phyloP scores from a whole-genome alignment of 2,888 invertebrate genomes.

The Pammene fasciana region DNA sequence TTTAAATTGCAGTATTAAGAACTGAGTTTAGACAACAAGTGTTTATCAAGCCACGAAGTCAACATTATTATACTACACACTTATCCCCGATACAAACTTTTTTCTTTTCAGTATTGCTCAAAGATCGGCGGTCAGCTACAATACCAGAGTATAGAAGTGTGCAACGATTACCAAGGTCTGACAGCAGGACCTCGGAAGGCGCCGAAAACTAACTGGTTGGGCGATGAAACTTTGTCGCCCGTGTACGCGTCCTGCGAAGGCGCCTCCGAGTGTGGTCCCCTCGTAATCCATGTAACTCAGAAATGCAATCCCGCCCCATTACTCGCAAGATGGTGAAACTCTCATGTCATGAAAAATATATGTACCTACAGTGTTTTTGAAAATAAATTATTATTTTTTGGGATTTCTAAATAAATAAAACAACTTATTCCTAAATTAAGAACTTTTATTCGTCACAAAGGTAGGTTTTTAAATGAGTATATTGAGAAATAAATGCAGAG shows the following conservation, averaged over 20 bases:
- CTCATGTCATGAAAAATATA: too few species aligned
- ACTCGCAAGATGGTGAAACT: background rate
- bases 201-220: background rate
- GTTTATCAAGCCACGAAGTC: too few species aligned
- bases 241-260: slow-evolving; percentile 9
- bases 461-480: too few species aligned
- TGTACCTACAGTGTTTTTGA: too few species aligned
- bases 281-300: background rate
- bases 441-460: too few species aligned
- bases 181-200: background rate
- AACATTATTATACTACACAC: too few species aligned
- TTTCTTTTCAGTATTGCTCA: background rate
- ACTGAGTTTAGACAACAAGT: too few species aligned
- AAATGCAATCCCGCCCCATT: background rate
- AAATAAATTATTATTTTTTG: too few species aligned
- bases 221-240: background rate
- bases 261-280: background rate
- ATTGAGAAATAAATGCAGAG: too few species aligned
- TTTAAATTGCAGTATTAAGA: too few species aligned
- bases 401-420: too few species aligned
- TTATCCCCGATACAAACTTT: background rate
- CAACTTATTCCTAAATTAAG: too few species aligned
- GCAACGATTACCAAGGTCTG: slow-evolving; percentile 1
- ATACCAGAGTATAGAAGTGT: background rate
- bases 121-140: background rate